Conservation (phyloP, 2,113 vertebrate genomes). For the Perccottus glenii region DNA sequence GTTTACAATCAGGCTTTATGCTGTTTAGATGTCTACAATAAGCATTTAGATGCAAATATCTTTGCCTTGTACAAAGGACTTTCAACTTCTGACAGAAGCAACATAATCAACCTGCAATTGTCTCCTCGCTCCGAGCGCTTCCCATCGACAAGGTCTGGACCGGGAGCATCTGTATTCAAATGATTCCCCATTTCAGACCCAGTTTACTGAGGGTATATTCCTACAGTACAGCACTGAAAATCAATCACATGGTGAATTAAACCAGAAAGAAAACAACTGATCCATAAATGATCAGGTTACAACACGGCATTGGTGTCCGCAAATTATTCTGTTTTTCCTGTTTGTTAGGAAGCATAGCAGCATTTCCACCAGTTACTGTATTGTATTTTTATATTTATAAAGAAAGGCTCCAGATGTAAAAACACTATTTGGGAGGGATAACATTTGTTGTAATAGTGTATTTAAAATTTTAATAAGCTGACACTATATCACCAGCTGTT, state of each 20-base stretch:
- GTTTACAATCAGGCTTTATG: slow-evolving; percentile 81
- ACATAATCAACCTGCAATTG: slow-evolving; percentile 85
- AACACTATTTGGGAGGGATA: background rate
- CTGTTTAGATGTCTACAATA: slow-evolving; percentile 75
- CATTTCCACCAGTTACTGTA: slow-evolving; percentile 37
- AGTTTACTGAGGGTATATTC: slow-evolving; percentile 76
- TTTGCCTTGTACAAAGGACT: slow-evolving; percentile 74
- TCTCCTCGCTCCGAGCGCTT: slow-evolving; percentile 75
- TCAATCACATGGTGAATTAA: slow-evolving; percentile 89
- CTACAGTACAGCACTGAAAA: slow-evolving; percentile 80
- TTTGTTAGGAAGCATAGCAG: slow-evolving; percentile 62
- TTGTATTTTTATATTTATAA: slow-evolving; percentile 30
- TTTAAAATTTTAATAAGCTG: too few species aligned
- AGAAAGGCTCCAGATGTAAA: slow-evolving; percentile 35
- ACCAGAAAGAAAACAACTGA: slow-evolving; percentile 85
- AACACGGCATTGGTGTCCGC: slow-evolving; percentile 70
- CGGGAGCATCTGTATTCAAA: slow-evolving; percentile 77
- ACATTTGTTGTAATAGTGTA: too few species aligned
- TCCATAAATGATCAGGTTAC: slow-evolving; percentile 87
- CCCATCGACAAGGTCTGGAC: slow-evolving; percentile 73
- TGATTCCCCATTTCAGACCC: slow-evolving; percentile 78
- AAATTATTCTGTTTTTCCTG: slow-evolving; percentile 77
- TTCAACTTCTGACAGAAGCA: slow-evolving; percentile 78
- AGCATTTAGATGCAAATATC: slow-evolving; percentile 85
- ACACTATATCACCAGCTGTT: too few species aligned